These are phyloP conservation scores for Helicoverpa armigera DNA, from an alignment of 1,140 invertebrate genomes.

Conservation along the genomic window DNA sequence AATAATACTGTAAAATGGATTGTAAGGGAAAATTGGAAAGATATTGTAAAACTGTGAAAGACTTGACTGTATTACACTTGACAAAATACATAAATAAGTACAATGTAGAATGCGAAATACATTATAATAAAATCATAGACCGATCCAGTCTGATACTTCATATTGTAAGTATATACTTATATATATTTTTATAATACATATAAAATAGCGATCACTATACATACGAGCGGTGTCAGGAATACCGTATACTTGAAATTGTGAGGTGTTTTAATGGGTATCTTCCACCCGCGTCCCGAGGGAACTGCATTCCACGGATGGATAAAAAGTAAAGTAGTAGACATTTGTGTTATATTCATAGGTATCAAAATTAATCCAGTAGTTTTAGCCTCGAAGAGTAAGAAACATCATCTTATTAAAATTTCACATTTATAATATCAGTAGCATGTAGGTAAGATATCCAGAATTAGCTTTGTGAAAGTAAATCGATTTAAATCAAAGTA, in stretches of 20 bases:
- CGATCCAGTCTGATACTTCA: slow-evolving; percentile 57
- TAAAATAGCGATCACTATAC: slow-evolving; percentile 44
- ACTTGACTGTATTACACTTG: slow-evolving; percentile 18
- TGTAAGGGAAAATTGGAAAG: not conserved
- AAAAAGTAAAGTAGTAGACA: too few relatives aligned
- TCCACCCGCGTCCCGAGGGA: too few relatives aligned
- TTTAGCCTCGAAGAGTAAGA: too few relatives aligned
- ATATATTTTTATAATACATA: slow-evolving; percentile 49
- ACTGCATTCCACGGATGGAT: too few relatives aligned
- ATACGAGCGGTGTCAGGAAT: not conserved
- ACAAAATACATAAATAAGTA: slow-evolving; percentile 40
- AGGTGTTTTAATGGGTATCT: not conserved
- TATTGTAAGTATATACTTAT: slow-evolving; percentile 47
- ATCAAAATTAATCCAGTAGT: too few relatives aligned
- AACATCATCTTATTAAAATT: too few relatives aligned
- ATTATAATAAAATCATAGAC: slow-evolving; percentile 54
- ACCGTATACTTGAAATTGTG: slow-evolving; percentile 52
- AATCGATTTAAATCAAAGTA: too few relatives aligned
- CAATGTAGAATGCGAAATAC: slow-evolving; percentile 38
- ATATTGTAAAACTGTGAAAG: slow-evolving; percentile 7
- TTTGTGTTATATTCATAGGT: too few relatives aligned
- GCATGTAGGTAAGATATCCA: too few relatives aligned
- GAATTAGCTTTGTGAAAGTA: too few relatives aligned
- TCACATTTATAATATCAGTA: too few relatives aligned
- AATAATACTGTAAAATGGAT: not conserved